These are phyloP conservation scores for Marronus borbonicus DNA, from an alignment of 2,888 invertebrate species.

Conservation along the genomic window DNA sequence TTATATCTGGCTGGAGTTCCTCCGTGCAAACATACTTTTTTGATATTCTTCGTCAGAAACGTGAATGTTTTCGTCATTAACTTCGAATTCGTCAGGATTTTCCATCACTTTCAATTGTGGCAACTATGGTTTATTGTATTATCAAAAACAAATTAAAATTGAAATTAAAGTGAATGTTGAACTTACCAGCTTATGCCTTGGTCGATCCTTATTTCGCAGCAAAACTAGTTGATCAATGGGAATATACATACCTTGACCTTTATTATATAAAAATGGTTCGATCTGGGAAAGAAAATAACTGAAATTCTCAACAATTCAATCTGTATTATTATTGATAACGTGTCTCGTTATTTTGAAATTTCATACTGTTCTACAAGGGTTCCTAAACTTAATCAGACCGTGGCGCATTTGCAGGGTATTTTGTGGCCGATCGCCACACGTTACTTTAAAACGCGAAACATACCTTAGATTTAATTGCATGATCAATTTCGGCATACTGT, in stretches of 20 bases:
- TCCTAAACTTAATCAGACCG: no score
- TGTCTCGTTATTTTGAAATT: no score
- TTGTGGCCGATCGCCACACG: no score
- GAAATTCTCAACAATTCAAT: no score
- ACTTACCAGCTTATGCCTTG: constrained; percentile 83
- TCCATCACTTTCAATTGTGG: constrained; percentile 85
- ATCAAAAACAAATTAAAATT: neutral
- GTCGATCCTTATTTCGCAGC: constrained; percentile 88
- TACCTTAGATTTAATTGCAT: constrained; percentile 88
- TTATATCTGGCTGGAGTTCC: neutral
- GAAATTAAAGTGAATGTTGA: neutral
- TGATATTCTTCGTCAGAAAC: constrained; percentile 72
- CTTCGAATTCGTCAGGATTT: constrained; percentile 89
- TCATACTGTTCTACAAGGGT: no score
- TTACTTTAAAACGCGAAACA: no score
- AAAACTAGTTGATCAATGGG: constrained; percentile 92
- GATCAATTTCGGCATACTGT: constrained; percentile 92
- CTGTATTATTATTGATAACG: no score
- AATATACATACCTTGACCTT: constrained; percentile 92
- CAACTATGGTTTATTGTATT: constrained; percentile 70
- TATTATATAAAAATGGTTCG: constrained; percentile 93
- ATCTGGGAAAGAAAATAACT: constrained; percentile 70
- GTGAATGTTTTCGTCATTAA: constrained; percentile 82
- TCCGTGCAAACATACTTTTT: constrained; percentile 64
- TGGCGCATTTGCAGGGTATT: no score